Conservation (phyloP, 1,140 invertebrate species). For the Zaprionus tsacasi region DNA sequence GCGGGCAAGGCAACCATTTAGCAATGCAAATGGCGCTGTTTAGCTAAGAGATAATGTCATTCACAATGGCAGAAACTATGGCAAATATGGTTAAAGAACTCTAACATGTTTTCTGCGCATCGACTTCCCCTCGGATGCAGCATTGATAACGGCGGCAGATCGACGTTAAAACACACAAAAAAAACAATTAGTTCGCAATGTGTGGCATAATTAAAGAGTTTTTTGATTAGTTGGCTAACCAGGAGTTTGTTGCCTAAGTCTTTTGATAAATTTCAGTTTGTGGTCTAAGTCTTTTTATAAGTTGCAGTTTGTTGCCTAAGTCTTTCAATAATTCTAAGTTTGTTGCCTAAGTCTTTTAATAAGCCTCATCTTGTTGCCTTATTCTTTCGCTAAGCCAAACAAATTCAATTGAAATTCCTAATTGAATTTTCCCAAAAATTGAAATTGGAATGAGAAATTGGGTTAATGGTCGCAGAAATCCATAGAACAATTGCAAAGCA, state of each 20-base stretch:
- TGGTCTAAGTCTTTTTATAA: too few relatives aligned
- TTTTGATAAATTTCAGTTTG: conserved; percentile 10
- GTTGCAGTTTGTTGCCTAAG: too few relatives aligned
- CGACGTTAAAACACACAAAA: conserved; percentile 31
- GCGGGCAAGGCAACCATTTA: conserved; percentile 55
- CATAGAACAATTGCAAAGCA: conserved; percentile 8
- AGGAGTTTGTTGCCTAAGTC: conserved; percentile 58
- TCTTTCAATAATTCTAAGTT: conserved; percentile 27
- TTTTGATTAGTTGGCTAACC: conserved; percentile 25
- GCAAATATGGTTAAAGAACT: conserved; percentile 64
- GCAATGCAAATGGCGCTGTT: conserved; percentile 78
- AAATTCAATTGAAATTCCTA: conserved; percentile 18
- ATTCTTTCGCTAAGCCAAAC: conserved; percentile 28
- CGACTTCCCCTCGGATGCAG: conserved; percentile 47
- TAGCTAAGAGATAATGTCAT: conserved; percentile 79
- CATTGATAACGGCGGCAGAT: conserved; percentile 46
- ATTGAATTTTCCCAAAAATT: conserved; percentile 26
- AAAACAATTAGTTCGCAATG: conserved; percentile 44
- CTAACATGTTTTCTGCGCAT: conserved; percentile 56
- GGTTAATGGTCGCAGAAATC: conserved; percentile 16
- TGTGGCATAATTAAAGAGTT: conserved; percentile 36
- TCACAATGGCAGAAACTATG: conserved; percentile 68
- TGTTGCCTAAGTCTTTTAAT: conserved; percentile 33
- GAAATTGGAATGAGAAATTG: conserved; percentile 3
- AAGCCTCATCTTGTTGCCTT: not conserved